Conservation (phyloP, 2,888 invertebrate genomes). For the Vesta saturnalis region DNA sequence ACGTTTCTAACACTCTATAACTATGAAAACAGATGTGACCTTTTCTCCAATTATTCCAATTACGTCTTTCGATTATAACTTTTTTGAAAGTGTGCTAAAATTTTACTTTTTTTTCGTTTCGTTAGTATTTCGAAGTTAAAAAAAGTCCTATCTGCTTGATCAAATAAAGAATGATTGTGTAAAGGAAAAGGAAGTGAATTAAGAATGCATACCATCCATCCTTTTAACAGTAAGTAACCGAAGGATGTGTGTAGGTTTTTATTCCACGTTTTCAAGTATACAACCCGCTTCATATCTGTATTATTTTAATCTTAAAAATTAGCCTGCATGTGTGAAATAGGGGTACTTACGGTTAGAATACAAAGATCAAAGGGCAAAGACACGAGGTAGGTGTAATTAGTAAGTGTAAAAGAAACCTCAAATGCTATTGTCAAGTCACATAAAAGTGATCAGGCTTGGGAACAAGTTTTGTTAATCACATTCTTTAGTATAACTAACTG, state of each 20-base stretch:
- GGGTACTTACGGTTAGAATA: background rate
- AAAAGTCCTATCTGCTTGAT: background rate
- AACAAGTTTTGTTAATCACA: background rate
- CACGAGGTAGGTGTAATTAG: no score
- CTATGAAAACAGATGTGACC: no score
- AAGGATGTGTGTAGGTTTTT: background rate
- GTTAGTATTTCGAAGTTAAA: no score
- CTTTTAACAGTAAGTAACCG: background rate
- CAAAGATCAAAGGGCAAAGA: background rate
- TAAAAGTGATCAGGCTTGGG: background rate
- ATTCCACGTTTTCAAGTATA: background rate
- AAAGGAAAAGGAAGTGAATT: slow-evolving; percentile 5
- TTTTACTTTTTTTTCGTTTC: no score
- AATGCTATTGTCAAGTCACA: no score
- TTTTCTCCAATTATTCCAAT: no score
- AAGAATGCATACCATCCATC: slow-evolving; percentile 2
- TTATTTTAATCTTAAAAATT: background rate
- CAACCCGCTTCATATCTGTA: background rate
- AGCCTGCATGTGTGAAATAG: background rate
- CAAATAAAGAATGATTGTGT: background rate
- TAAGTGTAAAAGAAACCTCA: background rate
- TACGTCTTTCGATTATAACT: no score
- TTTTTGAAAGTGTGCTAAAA: background rate
- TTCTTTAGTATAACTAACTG: background rate
- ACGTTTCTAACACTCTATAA: no score